Conservation (phyloP, 2,888 invertebrate genomes). For the Tenthredo distinguenda region DNA sequence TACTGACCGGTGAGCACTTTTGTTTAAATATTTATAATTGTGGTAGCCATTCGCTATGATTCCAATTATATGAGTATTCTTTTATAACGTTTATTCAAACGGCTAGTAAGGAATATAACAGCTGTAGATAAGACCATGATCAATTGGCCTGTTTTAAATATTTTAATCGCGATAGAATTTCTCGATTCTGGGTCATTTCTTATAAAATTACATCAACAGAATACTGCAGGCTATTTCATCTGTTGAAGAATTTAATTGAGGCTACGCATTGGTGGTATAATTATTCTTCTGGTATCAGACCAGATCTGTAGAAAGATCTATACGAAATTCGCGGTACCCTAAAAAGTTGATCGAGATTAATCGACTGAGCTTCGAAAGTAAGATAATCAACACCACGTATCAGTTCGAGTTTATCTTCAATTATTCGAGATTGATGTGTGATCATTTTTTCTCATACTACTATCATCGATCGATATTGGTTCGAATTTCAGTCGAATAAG, state of each 20-base stretch:
- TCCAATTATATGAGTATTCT: background rate
- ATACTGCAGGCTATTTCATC: background rate
- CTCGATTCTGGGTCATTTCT: background rate
- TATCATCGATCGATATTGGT: background rate
- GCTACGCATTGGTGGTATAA: background rate
- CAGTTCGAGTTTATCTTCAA: background rate
- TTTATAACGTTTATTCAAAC: background rate
- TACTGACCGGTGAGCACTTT: background rate
- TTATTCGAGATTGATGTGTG: background rate
- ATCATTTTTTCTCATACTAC: background rate
- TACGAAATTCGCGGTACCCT: background rate
- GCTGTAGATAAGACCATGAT: background rate
- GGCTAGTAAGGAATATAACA: background rate
- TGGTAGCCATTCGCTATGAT: background rate
- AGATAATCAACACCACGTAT: background rate
- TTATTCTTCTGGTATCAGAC: background rate
- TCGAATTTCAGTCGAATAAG: background rate
- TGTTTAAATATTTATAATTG: background rate
- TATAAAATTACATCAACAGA: background rate
- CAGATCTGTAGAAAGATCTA: background rate
- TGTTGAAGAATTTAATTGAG: background rate
- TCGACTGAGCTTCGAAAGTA: background rate
- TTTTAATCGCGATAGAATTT: background rate
- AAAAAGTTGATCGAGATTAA: background rate
- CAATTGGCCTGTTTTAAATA: background rate